Conservation (phyloP, 2,888 invertebrate species). For the Andrena dorsata region DNA sequence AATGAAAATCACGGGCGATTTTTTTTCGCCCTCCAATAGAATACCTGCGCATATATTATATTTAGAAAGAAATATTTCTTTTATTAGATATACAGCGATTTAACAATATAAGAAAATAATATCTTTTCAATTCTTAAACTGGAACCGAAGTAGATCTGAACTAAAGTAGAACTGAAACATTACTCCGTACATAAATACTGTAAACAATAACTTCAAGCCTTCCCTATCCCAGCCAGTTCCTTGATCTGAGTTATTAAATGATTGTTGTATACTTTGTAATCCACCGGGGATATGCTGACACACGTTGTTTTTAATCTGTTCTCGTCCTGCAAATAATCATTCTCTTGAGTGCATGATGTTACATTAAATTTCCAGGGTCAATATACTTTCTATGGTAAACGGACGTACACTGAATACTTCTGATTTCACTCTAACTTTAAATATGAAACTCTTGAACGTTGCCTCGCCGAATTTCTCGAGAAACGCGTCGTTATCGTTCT, state of each 20-base stretch:
- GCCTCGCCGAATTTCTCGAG: slow-evolving; percentile 90
- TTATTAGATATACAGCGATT: background rate
- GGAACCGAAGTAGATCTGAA: background rate
- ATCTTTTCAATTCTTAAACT: background rate
- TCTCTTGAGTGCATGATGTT: background rate
- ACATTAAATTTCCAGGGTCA: background rate
- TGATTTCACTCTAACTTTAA: slow-evolving; percentile 94
- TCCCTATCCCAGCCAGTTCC: slow-evolving; percentile 87
- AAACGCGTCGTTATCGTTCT: slow-evolving; percentile 89
- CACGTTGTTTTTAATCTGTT: slow-evolving; percentile 91
- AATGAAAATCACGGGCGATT: too few relatives aligned
- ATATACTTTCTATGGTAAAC: slow-evolving; percentile 77
- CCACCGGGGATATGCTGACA: slow-evolving; percentile 89
- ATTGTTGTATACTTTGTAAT: slow-evolving; percentile 91
- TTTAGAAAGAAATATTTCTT: slow-evolving; percentile 3
- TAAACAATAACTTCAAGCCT: slow-evolving; percentile 43
- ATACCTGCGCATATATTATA: background rate
- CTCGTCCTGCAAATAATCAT: slow-evolving; percentile 89
- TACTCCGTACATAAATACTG: background rate
- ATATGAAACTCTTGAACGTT: slow-evolving; percentile 92
- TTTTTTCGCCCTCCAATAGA: too few relatives aligned
- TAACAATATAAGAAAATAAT: slow-evolving; percentile 24
- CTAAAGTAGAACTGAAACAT: too few relatives aligned
- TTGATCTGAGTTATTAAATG: slow-evolving; percentile 90
- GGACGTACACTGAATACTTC: slow-evolving; percentile 95